A percentile compares a stretch with the other conserved stretches of the same genome.
phyloP scores from a whole-genome alignment of 2,797 vertebrate genomes.

The Australoheros facetus region DNA sequence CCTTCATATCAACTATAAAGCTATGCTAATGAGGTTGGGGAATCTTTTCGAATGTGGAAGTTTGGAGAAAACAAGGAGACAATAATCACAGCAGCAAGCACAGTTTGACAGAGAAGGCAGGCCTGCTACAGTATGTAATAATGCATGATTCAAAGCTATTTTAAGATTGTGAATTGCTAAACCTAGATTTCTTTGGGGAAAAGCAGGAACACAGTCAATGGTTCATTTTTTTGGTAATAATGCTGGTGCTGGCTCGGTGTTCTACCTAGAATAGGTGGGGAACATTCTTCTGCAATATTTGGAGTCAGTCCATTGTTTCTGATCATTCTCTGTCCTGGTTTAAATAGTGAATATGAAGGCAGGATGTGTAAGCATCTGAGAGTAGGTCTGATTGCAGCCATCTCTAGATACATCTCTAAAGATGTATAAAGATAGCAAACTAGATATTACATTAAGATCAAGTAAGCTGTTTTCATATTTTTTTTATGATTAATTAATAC shows the following conservation, averaged over 20 bases:
- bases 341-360: slow-evolving; percentile 3
- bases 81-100: slow-evolving; percentile 58
- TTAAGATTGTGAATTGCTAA: slow-evolving; percentile 68
- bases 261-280: slow-evolving; percentile 28
- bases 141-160: slow-evolving; percentile 80
- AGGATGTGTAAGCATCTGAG: neutral
- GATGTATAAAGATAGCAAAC: neutral
- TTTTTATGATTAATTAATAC: slow-evolving; percentile 3
- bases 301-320: neutral
- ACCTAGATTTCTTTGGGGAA: slow-evolving; percentile 72
- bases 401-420: neutral
- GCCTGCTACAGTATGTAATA: slow-evolving; percentile 71
- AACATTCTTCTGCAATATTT: slow-evolving; percentile 9
- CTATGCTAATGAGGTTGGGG: slow-evolving; percentile 65
- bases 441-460: neutral
- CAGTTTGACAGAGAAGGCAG: slow-evolving; percentile 61
- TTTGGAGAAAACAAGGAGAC: slow-evolving; percentile 58
- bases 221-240: slow-evolving; percentile 45
- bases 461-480: slow-evolving; percentile 2
- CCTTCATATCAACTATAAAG: slow-evolving; percentile 58
- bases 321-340: slow-evolving; percentile 9
- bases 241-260: slow-evolving; percentile 28
- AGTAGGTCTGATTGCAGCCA: neutral
- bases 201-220: slow-evolving; percentile 40
- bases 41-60: slow-evolving; percentile 47